Percentiles rank a stretch among this genome's conserved stretches.
phyloP scores from a whole-genome alignment of 1,140 invertebrate species.

The Leptinotarsa lineolata region DNA sequence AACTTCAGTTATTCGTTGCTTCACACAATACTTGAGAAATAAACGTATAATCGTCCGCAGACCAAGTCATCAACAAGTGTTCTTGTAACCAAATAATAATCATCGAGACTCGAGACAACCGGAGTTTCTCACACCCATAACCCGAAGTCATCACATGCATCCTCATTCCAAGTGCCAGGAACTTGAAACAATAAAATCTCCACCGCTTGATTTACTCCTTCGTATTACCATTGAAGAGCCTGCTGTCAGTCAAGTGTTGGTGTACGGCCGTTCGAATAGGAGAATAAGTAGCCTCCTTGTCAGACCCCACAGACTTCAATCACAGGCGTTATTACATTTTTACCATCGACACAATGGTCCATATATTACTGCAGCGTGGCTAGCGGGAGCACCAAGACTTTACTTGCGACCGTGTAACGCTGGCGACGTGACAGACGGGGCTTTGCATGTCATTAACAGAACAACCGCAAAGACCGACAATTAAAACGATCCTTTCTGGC shows the following conservation, averaged over 20 bases:
- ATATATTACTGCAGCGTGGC: conserved; percentile 31
- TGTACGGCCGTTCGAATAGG: conserved; percentile 23
- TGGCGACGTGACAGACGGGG: background rate
- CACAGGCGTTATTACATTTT: conserved; percentile 37
- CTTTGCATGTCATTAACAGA: conserved; percentile 10
- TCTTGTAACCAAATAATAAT: too few species aligned
- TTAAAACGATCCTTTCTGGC: conserved; percentile 26
- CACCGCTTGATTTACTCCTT: background rate
- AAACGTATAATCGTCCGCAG: too few species aligned
- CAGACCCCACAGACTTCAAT: conserved; percentile 32
- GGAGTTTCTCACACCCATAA: too few species aligned
- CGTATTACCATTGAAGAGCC: conserved; percentile 26
- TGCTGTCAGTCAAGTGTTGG: conserved; percentile 31
- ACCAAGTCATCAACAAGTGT: too few species aligned
- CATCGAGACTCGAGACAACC: too few species aligned
- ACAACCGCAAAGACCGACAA: conserved; percentile 22
- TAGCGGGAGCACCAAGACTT: conserved; percentile 28
- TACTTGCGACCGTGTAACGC: conserved; percentile 15
- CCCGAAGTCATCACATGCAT: too few species aligned
- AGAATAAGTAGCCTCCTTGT: conserved; percentile 36
- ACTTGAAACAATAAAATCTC: background rate
- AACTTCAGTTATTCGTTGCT: too few species aligned
- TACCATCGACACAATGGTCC: conserved; percentile 31
- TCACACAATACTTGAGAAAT: too few species aligned
- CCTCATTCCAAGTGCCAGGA: background rate